Conservation (phyloP, 30 jellyfish, hydroid and myxozoan species). For the Nemopilema nomurai region DNA sequence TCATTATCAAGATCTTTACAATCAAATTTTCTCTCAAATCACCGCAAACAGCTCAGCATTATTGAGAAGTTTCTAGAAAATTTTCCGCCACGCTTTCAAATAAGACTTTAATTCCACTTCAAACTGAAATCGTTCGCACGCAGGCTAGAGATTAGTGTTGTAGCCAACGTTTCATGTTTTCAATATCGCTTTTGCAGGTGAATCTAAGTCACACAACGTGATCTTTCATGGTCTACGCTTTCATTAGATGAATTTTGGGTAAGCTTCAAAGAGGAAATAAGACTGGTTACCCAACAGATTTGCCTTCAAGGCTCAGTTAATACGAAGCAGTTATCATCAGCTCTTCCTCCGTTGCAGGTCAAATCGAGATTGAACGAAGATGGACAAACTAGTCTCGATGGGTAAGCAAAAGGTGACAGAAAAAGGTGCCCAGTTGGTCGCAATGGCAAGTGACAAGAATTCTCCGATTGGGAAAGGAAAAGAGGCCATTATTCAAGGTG, state of each 20-base stretch:
- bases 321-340: background rate
- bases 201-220: too few relatives aligned
- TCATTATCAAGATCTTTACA: background rate
- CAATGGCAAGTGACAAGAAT: slow-evolving; percentile 37
- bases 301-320: too few relatives aligned
- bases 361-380: background rate
- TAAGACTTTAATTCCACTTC: too few relatives aligned
- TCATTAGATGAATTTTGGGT: too few relatives aligned
- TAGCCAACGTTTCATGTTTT: background rate
- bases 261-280: too few relatives aligned
- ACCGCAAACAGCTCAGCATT: background rate
- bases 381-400: slow-evolving; percentile 34
- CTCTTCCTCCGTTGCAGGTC: background rate
- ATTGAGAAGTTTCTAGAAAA: too few relatives aligned
- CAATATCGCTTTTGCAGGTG: too few relatives aligned
- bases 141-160: background rate
- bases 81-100: too few relatives aligned
- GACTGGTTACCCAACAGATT: too few relatives aligned
- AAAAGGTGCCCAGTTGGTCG: slow-evolving; percentile 47
- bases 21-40: background rate
- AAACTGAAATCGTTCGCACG: too few relatives aligned
- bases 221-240: too few relatives aligned
- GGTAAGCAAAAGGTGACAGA: slow-evolving; percentile 54
- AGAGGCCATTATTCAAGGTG: slow-evolving; percentile 31
- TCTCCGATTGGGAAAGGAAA: slow-evolving; percentile 54